Conservation (phyloP, 2,113 vertebrate genomes). For the Motacilla alba region DNA sequence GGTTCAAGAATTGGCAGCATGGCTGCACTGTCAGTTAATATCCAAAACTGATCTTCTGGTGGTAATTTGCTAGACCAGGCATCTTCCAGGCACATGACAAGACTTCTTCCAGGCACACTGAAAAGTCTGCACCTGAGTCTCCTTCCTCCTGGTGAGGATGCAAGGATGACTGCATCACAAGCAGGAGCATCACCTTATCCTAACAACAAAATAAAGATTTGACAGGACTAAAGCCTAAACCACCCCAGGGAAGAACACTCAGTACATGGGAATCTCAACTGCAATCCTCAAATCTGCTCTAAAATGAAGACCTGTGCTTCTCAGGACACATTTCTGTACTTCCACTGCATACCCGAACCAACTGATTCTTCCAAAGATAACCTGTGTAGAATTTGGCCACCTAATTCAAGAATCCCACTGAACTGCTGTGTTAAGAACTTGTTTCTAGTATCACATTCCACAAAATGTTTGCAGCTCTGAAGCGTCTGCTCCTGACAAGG, state of each 20-base stretch:
- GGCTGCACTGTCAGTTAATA: neutral
- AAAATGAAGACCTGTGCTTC: neutral
- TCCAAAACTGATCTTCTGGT: neutral
- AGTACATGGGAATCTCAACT: neutral
- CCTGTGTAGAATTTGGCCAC: neutral
- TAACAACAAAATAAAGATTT: neutral
- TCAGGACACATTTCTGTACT: neutral
- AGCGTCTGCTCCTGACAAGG: rapidly evolving
- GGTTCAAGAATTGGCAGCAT: neutral
- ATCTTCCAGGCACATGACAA: neutral
- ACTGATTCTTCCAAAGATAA: neutral
- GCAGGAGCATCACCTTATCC: neutral
- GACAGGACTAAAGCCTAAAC: neutral
- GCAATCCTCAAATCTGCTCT: neutral
- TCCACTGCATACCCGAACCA: neutral
- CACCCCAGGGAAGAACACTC: neutral
- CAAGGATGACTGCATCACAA: neutral
- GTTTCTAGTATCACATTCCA: neutral
- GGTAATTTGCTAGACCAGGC: neutral
- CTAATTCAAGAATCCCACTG: neutral
- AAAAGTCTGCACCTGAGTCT: neutral
- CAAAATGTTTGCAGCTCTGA: neutral
- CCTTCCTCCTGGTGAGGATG: neutral
- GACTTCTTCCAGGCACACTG: neutral
- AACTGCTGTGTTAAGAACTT: rapidly evolving